Evolutionary conservation across 2,113 vertebrate genomes (phyloP).

Genomic region (Mormyrus lacerda): DNA sequence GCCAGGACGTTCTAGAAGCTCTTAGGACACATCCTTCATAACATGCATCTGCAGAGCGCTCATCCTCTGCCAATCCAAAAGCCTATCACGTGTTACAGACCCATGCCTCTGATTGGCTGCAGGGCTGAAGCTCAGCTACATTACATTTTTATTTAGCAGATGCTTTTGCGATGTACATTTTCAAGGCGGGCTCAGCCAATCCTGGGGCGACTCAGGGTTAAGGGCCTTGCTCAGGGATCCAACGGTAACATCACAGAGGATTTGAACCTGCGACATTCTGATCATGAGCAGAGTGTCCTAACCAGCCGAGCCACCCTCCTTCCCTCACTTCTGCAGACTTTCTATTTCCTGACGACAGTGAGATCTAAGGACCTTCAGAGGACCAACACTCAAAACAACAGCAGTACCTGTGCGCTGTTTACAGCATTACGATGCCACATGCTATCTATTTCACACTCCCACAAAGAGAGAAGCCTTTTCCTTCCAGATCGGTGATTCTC

Average conservation of each 20-base stretch:
- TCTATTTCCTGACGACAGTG: slow-evolving; percentile 23
- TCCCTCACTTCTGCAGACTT: slow-evolving; percentile 33
- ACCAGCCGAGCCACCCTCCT: background rate
- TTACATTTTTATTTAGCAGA: background rate
- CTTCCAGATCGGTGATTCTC: background rate
- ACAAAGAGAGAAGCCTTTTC: background rate
- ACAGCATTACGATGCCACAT: background rate
- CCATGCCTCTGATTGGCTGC: slow-evolving; percentile 26
- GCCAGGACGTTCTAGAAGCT: background rate
- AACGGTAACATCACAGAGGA: background rate
- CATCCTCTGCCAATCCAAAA: slow-evolving; percentile 22
- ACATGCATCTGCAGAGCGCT: background rate
- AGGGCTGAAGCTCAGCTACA: background rate
- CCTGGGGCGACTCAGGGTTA: background rate
- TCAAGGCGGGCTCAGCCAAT: background rate
- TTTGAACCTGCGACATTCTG: background rate
- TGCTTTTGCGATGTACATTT: background rate
- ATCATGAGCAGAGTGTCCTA: background rate
- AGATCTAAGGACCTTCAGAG: background rate
- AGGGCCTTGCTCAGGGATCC: background rate
- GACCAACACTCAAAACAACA: background rate
- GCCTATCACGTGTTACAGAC: slow-evolving; percentile 39
- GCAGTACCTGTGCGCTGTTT: background rate
- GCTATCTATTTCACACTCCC: background rate
- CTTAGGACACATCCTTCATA: background rate